Percentiles rank a stretch among this genome's conserved stretches.
These are phyloP conservation scores for Aphrocallistes beatrix DNA, from an alignment of 37 sponge, comb jelly and placozoan species.

Conservation along the genomic window DNA sequence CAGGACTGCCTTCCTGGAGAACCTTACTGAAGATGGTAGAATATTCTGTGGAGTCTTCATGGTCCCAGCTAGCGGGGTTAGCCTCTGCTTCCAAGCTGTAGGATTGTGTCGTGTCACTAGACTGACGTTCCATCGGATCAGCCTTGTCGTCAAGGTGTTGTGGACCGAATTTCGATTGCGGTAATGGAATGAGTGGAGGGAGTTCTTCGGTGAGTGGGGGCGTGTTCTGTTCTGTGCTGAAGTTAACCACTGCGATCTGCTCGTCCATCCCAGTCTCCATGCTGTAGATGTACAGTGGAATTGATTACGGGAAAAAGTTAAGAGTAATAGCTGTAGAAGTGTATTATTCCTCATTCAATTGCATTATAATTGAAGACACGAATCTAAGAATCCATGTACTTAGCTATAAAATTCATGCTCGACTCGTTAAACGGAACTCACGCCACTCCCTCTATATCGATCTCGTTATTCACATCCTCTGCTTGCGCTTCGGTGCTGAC, in stretches of 20 bases:
- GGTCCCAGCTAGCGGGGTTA: not conserved
- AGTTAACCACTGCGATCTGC: not conserved
- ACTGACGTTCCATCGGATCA: slow-evolving; percentile 12
- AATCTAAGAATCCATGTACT: too few species aligned
- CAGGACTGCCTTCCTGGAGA: not conserved
- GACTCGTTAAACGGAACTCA: too few species aligned
- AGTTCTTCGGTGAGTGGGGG: not conserved
- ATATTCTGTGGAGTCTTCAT: not conserved
- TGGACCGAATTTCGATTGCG: not conserved
- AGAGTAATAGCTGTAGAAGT: too few species aligned
- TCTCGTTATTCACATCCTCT: not conserved
- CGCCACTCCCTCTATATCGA: not conserved
- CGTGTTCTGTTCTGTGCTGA: not conserved
- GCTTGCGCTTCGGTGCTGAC: not conserved
- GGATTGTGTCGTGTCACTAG: slow-evolving; percentile 6
- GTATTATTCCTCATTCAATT: too few species aligned
- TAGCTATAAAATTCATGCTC: too few species aligned
- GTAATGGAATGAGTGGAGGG: not conserved
- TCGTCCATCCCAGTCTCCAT: slow-evolving; percentile 1
- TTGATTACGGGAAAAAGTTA: too few species aligned
- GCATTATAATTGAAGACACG: too few species aligned
- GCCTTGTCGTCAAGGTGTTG: not conserved
- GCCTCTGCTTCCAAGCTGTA: not conserved
- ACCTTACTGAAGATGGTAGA: not conserved
- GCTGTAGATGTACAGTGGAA: too few species aligned